phyloP scores from a whole-genome alignment of 2,113 vertebrate species.

The Brachypteracias leptosomus region DNA sequence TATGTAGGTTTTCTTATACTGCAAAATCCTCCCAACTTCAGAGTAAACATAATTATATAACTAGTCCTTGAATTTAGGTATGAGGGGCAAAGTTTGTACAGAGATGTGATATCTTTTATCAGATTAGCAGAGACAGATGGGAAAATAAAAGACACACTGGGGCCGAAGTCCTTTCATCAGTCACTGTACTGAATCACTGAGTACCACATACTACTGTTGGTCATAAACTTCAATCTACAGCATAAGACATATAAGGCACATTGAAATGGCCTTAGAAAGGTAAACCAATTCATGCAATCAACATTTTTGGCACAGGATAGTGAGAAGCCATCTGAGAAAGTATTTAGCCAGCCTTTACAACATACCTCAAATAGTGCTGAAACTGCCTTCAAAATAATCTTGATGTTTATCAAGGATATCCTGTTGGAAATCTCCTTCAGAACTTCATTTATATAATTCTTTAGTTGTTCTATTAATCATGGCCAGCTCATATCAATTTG shows the following conservation, averaged over 20 bases:
- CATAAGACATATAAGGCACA: background rate
- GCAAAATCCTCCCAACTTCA: background rate
- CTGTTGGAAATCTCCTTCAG: background rate
- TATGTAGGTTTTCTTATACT: background rate
- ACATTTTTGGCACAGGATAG: background rate
- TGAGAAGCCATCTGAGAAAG: background rate
- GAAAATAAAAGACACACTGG: background rate
- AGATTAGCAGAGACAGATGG: background rate
- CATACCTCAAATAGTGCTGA: background rate
- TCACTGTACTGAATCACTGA: rapidly evolving
- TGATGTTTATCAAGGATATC: background rate
- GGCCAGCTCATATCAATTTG: background rate
- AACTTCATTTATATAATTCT: background rate
- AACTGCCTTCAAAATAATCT: background rate
- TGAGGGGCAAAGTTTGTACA: background rate
- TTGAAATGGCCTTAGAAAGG: background rate
- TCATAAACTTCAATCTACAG: background rate
- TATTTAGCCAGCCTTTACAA: background rate
- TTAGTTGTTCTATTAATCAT: background rate
- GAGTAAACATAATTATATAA: background rate
- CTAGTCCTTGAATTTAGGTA: background rate
- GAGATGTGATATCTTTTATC: background rate
- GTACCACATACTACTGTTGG: background rate
- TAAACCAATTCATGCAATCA: background rate
- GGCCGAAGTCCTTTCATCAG: background rate